Evolutionary conservation across 2,797 vertebrate species (phyloP).

Genomic region (Orestias chungarensis): DNA sequence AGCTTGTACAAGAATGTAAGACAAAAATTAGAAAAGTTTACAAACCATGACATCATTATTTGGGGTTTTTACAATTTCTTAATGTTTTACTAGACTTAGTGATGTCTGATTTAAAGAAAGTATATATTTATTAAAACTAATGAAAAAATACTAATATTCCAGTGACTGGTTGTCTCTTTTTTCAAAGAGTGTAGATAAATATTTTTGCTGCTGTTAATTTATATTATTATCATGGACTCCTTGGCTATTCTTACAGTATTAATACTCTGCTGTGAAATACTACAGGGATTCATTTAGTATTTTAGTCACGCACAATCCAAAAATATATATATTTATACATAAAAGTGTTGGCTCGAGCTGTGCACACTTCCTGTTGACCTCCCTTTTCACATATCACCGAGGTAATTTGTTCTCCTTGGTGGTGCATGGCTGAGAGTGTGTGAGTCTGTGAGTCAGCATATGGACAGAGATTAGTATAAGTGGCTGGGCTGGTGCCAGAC

Average conservation of each 20-base stretch:
- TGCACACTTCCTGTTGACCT: slow-evolving; percentile 46
- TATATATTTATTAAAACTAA: no score
- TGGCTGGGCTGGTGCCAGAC: slow-evolving; percentile 60
- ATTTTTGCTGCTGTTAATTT: background rate
- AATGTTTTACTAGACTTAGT: no score
- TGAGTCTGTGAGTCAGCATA: slow-evolving; percentile 53
- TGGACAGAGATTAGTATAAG: slow-evolving; percentile 60
- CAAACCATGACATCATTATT: no score
- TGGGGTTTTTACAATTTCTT: no score
- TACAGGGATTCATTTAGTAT: slow-evolving; percentile 24
- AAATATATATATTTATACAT: no score
- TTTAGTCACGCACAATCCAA: slow-evolving; percentile 16
- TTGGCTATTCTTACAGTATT: slow-evolving; percentile 7
- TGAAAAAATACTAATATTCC: no score
- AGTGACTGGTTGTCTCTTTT: background rate
- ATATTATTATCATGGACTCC: slow-evolving; percentile 7
- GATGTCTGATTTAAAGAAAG: no score
- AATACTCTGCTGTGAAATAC: slow-evolving; percentile 7
- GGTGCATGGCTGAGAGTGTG: slow-evolving; percentile 16
- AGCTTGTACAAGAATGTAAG: no score
- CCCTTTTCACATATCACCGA: slow-evolving; percentile 38
- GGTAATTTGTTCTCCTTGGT: slow-evolving; percentile 57
- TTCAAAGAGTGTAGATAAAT: background rate
- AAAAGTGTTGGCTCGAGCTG: slow-evolving; percentile 20
- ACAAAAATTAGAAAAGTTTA: no score